Evolutionary conservation across 2,888 invertebrate species (phyloP).

Genomic region (Athalia rosae): DNA sequence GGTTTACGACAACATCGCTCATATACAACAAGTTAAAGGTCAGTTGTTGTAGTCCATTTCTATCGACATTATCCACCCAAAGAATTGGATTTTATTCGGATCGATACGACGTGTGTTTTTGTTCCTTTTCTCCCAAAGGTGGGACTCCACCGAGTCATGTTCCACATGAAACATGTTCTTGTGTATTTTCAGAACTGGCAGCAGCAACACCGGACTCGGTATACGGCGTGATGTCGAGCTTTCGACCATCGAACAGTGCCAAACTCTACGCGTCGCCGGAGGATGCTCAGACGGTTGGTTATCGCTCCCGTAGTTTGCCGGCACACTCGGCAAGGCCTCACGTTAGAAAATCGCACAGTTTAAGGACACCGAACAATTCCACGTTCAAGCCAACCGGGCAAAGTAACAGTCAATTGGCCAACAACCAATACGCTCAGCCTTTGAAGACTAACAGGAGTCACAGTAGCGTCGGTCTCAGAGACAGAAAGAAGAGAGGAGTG

Average conservation of each 20-base stretch:
- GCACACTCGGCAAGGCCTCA: conserved; percentile 77
- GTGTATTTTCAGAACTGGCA: conserved; percentile 68
- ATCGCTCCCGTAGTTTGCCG: conserved; percentile 76
- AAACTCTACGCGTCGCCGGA: conserved; percentile 93
- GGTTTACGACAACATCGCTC: conserved; percentile 71
- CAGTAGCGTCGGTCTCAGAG: conserved; percentile 65
- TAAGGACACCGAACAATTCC: conserved; percentile 74
- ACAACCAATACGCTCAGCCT: conserved; percentile 79
- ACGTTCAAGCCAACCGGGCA: conserved; percentile 71
- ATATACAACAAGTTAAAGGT: conserved; percentile 74
- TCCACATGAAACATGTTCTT: conserved; percentile 37
- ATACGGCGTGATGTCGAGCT: conserved; percentile 86
- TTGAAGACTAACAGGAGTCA: conserved; percentile 73
- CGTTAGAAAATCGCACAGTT: conserved; percentile 79
- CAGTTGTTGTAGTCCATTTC: not conserved
- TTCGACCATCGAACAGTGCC: conserved; percentile 90
- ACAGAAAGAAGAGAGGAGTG: conserved; percentile 71
- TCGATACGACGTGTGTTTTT: too few relatives aligned
- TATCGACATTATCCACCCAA: not conserved
- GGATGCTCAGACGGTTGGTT: conserved; percentile 85
- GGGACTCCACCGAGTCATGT: too few relatives aligned
- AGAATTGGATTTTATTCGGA: not conserved
- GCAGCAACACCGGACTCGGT: conserved; percentile 71
- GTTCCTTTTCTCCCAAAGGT: too few relatives aligned
- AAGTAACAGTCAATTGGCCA: conserved; percentile 58